phyloP scores from a whole-genome alignment of 2,888 invertebrate genomes.

The Emmelina monodactyla region DNA sequence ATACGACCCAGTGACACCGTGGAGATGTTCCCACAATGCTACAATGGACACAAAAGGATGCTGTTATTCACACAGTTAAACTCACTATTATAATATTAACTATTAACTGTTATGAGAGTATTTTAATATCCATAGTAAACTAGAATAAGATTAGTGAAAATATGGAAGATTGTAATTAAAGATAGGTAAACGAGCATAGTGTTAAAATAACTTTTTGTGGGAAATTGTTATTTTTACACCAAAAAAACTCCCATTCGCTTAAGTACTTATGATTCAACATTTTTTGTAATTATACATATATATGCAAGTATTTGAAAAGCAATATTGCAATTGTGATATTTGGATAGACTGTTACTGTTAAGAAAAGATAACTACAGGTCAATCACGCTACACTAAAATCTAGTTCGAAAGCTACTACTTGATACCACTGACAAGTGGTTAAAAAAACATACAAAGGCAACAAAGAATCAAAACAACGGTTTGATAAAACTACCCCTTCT shows the following conservation, averaged over 20 bases:
- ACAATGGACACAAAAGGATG: conserved; percentile 59
- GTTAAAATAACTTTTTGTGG: too few relatives aligned
- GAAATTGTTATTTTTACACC: too few relatives aligned
- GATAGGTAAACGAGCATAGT: too few relatives aligned
- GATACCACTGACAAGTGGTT: conserved; percentile 38
- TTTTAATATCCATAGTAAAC: not conserved
- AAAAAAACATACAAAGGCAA: conserved; percentile 39
- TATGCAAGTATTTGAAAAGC: too few relatives aligned
- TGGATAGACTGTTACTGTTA: too few relatives aligned
- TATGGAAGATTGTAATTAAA: too few relatives aligned
- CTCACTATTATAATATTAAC: conserved; percentile 42
- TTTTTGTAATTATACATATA: too few relatives aligned
- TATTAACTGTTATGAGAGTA: conserved; percentile 20
- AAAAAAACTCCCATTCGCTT: too few relatives aligned
- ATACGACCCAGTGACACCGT: conserved; percentile 15
- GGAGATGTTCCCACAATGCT: conserved; percentile 56
- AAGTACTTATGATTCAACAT: too few relatives aligned
- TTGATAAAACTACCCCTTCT: conserved; percentile 29
- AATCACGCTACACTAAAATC: conserved; percentile 23
- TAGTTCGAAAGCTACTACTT: conserved; percentile 30
- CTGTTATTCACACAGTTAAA: conserved; percentile 66
- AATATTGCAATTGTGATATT: too few relatives aligned
- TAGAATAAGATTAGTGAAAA: too few relatives aligned
- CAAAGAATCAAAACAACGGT: conserved; percentile 34
- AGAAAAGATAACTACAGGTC: too few relatives aligned